Evolutionary conservation across 2,888 invertebrate genomes (phyloP).

Genomic region (Torymus texanus): DNA sequence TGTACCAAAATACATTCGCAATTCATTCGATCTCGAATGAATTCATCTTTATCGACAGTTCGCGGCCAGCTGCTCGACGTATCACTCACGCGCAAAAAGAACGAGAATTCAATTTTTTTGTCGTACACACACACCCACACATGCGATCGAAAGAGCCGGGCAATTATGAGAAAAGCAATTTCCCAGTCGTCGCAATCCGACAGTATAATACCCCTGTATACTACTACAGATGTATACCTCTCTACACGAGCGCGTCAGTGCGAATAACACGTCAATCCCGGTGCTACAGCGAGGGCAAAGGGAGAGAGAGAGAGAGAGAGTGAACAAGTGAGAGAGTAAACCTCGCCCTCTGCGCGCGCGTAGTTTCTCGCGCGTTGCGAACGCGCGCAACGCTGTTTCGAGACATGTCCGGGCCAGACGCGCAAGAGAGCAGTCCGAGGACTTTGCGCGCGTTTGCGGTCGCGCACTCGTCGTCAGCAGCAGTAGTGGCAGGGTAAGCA

Average conservation of each 20-base stretch:
- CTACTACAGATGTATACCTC: not conserved
- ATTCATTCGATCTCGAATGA: no score
- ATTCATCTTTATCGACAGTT: no score
- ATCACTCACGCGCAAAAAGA: no score
- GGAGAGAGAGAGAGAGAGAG: no score
- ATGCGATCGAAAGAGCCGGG: not conserved
- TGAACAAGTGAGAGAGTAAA: no score
- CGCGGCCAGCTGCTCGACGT: not conserved
- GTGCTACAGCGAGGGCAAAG: no score
- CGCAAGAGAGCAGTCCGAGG: constrained; percentile 21
- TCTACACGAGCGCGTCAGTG: constrained; percentile 6
- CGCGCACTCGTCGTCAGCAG: constrained; percentile 17
- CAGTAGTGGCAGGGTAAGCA: not conserved
- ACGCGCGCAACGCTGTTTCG: not conserved
- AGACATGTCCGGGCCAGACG: constrained; percentile 26
- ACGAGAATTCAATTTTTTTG: constrained; percentile 14
- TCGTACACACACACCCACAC: not conserved
- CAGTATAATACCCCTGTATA: not conserved
- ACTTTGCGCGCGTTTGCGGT: constrained; percentile 22
- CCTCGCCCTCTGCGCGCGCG: no score
- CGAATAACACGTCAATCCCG: constrained; percentile 36
- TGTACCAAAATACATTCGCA: no score
- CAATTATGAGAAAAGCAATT: constrained; percentile 38
- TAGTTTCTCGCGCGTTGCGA: no score
- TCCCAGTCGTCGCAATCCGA: constrained; percentile 22